Percentiles rank a stretch among this genome's conserved stretches.
phyloP scores from a whole-genome alignment of 2,797 vertebrate species.

The Acanthurus lineatus region DNA sequence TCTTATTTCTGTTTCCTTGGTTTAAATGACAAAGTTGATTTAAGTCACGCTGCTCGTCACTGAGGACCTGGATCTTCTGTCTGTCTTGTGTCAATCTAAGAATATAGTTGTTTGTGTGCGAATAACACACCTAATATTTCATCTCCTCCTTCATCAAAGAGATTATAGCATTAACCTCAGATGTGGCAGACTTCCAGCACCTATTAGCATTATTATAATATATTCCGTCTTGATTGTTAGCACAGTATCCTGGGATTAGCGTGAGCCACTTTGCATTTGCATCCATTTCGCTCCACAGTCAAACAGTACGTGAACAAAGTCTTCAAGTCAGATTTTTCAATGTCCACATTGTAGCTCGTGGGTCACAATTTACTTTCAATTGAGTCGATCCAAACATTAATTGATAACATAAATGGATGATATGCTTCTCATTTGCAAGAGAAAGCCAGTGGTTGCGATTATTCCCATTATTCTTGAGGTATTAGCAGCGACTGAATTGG shows the following conservation, averaged over 20 bases:
- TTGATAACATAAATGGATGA: conserved; percentile 28
- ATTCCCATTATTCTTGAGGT: conserved; percentile 17
- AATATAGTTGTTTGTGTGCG: background rate
- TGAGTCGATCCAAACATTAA: conserved; percentile 13
- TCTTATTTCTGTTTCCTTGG: conserved; percentile 6
- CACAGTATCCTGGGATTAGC: conserved; percentile 43
- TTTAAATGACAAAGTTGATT: conserved; percentile 44
- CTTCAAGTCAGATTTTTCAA: background rate
- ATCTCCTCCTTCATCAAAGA: conserved; percentile 10
- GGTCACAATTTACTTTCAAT: conserved; percentile 8
- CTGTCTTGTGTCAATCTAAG: background rate
- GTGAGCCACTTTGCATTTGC: conserved; percentile 21
- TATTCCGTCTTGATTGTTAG: conserved; percentile 22
- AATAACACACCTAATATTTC: conserved; percentile 20
- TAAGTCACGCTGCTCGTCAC: background rate
- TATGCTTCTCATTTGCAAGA: conserved; percentile 6
- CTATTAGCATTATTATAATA: conserved; percentile 50
- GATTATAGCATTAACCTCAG: conserved; percentile 43
- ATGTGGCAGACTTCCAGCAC: conserved; percentile 31
- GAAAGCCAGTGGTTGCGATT: background rate
- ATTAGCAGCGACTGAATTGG: conserved; percentile 23
- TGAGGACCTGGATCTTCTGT: background rate
- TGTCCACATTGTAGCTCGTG: background rate
- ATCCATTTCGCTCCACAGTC: conserved; percentile 20
- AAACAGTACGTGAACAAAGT: conserved; percentile 26